Evolutionary conservation across 1,140 invertebrate genomes (phyloP), one percentile per base, ranked within the genome.

Genomic region (Meloidogyne exigua): DNA sequence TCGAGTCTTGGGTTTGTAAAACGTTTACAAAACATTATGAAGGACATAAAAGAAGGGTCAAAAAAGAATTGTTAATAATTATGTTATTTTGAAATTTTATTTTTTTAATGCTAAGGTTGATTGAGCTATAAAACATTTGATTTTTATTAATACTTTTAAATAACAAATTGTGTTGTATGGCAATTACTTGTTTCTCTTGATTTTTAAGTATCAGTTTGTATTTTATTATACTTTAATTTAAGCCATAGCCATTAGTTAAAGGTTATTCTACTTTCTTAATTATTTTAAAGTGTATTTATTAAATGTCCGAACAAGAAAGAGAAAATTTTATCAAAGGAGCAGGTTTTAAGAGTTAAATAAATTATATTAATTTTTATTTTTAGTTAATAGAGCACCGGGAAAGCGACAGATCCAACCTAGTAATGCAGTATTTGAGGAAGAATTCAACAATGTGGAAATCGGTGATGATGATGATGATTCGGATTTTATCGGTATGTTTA

Each of bases 331-430:
- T 74, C n/a, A 65, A 74, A 65, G 49, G n/a, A 18, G 72, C 72
- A 21, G 72, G 72, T 74, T 66, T 28, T 18, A 26, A 28, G 18
- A 66, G 10, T 18, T 4, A 21, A 12, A 23, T 15, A 36, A 66
- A 66, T 15, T 66, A 2, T 32, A 3, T 28, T 36, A 23, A 21
- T 36, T 21, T 10, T 23, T 18, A 26, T 66, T 13, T 71, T 49
- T 64, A 78, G 76, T 78, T 1, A 28, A 75, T 21, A 44, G 76
- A 66, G 76, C 49, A 11, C 76, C 76, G 42, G 76, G 76, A 36
- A 78, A 78, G 62, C 49, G 76, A 10, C 76, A 78, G 21, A 81
- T 79, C 15, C 80, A 79, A 49, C 77, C 77, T 26, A 79, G 42
- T 80, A 64, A 63, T 25, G 77, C 78, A 11, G 32, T 79, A 57